Evolutionary conservation across 2,113 vertebrate species (phyloP).

Genomic region (Capreolus pygargus): DNA sequence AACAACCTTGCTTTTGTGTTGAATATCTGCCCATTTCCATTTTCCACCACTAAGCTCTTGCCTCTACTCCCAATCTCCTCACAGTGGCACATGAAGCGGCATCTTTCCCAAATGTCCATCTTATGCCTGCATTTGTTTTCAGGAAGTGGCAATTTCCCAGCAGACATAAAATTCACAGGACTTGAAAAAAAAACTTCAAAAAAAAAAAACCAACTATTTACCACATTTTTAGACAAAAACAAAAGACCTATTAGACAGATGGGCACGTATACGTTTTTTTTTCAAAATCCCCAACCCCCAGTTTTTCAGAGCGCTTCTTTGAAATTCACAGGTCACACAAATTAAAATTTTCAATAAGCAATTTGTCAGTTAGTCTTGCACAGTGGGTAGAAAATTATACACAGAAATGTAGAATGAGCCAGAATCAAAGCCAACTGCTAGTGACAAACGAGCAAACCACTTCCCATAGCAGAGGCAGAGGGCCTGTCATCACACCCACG

Average conservation of each 20-base stretch:
- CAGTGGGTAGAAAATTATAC: background rate
- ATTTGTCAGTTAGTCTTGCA: background rate
- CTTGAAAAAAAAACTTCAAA: background rate
- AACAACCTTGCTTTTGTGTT: background rate
- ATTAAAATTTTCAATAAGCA: constrained; percentile 40
- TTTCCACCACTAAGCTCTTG: background rate
- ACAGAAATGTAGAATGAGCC: background rate
- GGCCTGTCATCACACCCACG: background rate
- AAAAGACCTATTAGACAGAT: background rate
- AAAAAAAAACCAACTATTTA: background rate
- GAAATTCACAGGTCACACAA: background rate
- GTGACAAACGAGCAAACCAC: background rate
- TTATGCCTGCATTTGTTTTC: background rate
- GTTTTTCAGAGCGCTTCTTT: constrained; percentile 6
- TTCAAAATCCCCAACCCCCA: background rate
- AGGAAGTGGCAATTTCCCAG: background rate
- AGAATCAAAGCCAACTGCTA: background rate
- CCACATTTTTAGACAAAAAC: background rate
- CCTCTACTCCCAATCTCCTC: background rate
- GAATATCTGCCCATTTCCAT: background rate
- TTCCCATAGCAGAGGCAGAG: background rate
- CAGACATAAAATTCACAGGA: background rate
- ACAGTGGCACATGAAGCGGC: background rate
- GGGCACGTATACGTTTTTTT: background rate
- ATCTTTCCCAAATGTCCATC: background rate